Conservation (phyloP, 2,113 vertebrate species). For the Oenanthe oenanthe region DNA sequence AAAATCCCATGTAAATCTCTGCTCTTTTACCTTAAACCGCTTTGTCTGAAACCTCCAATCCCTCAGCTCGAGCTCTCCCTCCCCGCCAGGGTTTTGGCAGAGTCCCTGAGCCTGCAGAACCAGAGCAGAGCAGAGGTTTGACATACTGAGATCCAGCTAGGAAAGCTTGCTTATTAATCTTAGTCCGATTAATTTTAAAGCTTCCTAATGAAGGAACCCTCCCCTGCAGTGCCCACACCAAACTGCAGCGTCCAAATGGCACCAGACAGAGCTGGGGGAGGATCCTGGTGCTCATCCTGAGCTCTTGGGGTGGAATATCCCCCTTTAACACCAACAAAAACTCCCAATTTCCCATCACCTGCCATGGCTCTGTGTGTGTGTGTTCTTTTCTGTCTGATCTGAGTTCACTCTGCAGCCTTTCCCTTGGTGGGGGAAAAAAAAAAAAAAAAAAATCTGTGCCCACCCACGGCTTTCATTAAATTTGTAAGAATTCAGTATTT, state of each 20-base stretch:
- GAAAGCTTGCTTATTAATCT: background rate
- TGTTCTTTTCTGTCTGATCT: constrained; percentile 5
- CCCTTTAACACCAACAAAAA: fast-evolving
- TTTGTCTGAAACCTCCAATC: background rate
- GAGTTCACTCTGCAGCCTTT: constrained; percentile 44
- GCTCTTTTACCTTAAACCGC: background rate
- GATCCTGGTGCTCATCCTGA: fast-evolving
- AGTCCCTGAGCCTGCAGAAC: background rate
- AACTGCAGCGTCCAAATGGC: fast-evolving
- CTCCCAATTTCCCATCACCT: background rate
- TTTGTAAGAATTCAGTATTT: constrained; percentile 62
- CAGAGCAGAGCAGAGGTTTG: background rate
- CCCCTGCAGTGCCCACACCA: background rate
- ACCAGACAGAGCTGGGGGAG: background rate
- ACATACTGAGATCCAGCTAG: background rate
- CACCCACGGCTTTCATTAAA: constrained; percentile 67
- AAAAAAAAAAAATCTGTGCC: background rate
- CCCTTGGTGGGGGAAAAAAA: constrained; percentile 17
- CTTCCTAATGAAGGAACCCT: background rate
- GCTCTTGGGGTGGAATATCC: background rate
- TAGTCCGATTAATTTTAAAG: background rate
- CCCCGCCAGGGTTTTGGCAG: background rate
- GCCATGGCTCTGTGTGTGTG: background rate
- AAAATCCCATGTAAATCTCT: background rate
- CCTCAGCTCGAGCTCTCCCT: background rate